phyloP scores from a whole-genome alignment of 2,888 invertebrate species.

The Leucophenga montana region DNA sequence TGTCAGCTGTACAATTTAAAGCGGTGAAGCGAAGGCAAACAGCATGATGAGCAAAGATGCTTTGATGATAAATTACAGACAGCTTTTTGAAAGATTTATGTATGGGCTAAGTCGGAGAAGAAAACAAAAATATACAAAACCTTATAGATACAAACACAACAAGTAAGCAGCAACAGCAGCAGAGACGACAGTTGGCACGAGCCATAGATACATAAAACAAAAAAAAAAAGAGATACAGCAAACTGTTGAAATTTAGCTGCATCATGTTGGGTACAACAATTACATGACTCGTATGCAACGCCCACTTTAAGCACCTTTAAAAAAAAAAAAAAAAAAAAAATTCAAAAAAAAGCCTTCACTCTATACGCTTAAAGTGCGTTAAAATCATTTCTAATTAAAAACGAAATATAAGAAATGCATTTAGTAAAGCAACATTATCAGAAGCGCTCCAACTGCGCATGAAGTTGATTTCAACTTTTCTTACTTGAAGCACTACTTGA shows the following conservation, averaged over 20 bases:
- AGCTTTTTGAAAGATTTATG: conserved; percentile 33
- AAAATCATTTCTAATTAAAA: conserved; percentile 57
- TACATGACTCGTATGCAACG: conserved; percentile 22
- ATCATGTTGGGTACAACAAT: conserved; percentile 24
- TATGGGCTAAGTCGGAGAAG: conserved; percentile 10
- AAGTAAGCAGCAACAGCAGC: conserved; percentile 48
- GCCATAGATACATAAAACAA: conserved; percentile 61
- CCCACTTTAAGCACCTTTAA: conserved; percentile 23
- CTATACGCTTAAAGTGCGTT: conserved; percentile 19
- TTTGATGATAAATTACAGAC: conserved; percentile 54
- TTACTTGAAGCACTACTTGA: background rate
- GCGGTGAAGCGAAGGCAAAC: background rate
- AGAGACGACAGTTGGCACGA: conserved; percentile 61
- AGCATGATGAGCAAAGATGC: conserved; percentile 42
- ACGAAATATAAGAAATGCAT: conserved; percentile 28
- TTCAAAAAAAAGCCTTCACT: background rate
- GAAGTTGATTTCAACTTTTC: too few relatives aligned
- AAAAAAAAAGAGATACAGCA: conserved; percentile 1
- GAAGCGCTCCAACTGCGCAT: conserved; percentile 7
- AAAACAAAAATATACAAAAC: background rate
- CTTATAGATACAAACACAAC: too few relatives aligned
- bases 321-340: too few relatives aligned
- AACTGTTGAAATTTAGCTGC: conserved; percentile 20
- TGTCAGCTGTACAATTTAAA: too few relatives aligned
- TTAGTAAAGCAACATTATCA: background rate